Evolutionary conservation across 1,140 invertebrate genomes (phyloP).

Genomic region (Sesamia nonagrioides): DNA sequence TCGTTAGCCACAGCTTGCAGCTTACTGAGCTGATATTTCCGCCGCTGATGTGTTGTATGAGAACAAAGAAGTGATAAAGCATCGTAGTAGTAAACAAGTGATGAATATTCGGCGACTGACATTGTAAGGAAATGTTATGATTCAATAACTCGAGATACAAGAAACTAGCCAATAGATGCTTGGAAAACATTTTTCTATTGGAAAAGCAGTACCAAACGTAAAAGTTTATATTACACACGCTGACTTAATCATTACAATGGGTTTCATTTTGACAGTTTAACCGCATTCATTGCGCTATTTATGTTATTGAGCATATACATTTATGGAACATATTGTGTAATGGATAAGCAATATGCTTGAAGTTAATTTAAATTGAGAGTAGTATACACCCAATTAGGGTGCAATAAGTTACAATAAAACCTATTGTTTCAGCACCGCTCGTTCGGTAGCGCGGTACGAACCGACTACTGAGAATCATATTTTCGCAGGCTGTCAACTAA

Average conservation of each 20-base stretch:
- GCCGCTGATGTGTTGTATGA: not conserved
- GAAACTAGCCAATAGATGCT: not conserved
- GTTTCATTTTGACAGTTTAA: too few relatives aligned
- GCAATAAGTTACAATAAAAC: not conserved
- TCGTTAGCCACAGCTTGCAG: conserved; percentile 17
- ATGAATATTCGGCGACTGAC: not conserved
- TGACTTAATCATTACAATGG: not conserved
- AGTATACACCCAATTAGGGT: too few relatives aligned
- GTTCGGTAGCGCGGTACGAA: not conserved
- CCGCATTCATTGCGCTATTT: too few relatives aligned
- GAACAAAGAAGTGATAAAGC: not conserved
- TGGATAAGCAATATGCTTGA: too few relatives aligned
- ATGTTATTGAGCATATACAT: too few relatives aligned
- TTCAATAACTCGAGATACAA: not conserved
- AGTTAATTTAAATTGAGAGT: too few relatives aligned
- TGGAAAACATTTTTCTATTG: not conserved
- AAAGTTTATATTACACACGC: not conserved
- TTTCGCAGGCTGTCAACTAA: conserved; percentile 9
- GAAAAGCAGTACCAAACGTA: not conserved
- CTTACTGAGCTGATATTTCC: conserved; percentile 24
- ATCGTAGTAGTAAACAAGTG: too few relatives aligned
- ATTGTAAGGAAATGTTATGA: not conserved
- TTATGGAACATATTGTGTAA: too few relatives aligned
- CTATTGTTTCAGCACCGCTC: not conserved
- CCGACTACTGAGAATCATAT: conserved; percentile 4